Conservation (phyloP, 64 coral and sea anemone genomes). For the Montipora foliosa region DNA sequence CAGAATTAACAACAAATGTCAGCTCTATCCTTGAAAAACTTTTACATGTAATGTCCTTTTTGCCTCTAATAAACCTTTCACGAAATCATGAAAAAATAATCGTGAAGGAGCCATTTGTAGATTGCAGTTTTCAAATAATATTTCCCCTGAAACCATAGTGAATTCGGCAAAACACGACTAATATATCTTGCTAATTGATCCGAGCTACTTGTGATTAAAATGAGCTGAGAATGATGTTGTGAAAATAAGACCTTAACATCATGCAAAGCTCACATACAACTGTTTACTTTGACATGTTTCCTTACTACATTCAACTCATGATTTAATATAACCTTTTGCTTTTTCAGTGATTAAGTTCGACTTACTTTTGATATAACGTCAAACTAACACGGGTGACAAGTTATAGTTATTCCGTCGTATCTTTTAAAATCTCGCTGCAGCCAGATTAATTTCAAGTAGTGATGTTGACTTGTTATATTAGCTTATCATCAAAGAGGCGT, state of each 20-base stretch:
- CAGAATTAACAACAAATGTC: too few species aligned
- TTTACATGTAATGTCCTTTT: not conserved
- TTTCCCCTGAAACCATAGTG: slow-evolving; percentile 17
- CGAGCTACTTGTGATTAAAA: not conserved
- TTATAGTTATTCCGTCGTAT: slow-evolving; percentile 13
- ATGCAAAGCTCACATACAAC: not conserved
- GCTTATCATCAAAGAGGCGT: slow-evolving; percentile 8
- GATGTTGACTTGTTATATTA: not conserved
- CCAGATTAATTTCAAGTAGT: slow-evolving; percentile 1
- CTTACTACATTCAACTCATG: too few species aligned
- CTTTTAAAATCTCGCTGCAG: not conserved
- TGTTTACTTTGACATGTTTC: too few species aligned
- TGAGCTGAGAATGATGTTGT: not conserved
- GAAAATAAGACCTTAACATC: not conserved
- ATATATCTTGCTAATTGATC: not conserved
- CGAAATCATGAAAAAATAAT: too few species aligned
- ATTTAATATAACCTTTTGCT: not conserved
- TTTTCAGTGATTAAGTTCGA: not conserved
- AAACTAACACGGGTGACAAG: not conserved
- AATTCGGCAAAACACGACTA: slow-evolving; percentile 18
- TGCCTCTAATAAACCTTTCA: not conserved
- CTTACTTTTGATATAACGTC: not conserved
- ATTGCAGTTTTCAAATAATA: not conserved
- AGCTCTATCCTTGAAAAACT: too few species aligned
- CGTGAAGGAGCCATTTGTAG: too few species aligned